Base-by-base conservation (phyloP, 2,888 invertebrate species). In the Epirrhoe tristata region DNA sequence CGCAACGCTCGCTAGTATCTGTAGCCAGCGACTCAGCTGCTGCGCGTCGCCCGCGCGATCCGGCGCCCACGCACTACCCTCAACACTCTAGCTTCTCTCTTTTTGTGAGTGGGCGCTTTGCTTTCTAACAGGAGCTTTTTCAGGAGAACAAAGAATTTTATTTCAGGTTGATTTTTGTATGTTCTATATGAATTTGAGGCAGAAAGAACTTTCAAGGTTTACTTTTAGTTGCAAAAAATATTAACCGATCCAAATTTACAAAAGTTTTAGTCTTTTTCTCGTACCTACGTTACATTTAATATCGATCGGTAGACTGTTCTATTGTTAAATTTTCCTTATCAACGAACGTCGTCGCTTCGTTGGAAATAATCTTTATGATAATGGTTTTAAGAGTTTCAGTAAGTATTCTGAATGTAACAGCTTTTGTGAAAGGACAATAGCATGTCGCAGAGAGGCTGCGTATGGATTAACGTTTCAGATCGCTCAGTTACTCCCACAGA, bases 71-170 rank as follows among this genome's bases (percentile, higher is more conserved):
- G 73, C 80, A 80, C 84, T 89, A 89, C 84, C 89, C 89, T 73
- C 85, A 86, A 76, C 91, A 93, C 79, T 84, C 86, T 76, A 89
- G 90, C 88, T 91, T 90, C 91, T 93, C 93, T 85, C 91, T 93
- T 82, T 93, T 92, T 88, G 93, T 93, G 93, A 93, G 93, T 93
- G 91, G 92, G 92, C 85, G 93, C 93, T 93, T 92, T 71, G 93
- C 93, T 93, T 92, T 81, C 89, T 93, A 93, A 93, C 91, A 88
- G 55, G 64, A 68, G 61, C 56, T 53, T 61, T 68, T 68, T 61
- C 68, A 67, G 54, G 61, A 64, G 60, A 68, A 57, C 79, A 63
- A 39, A 10, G 8, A 53, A 16, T 1, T 12, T 43, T 12, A 12
- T 5, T 72, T 85, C 87, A 84, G 84, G n/a, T 46, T 46, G 5